Percentiles rank a stretch among this genome's conserved stretches.
phyloP scores from a whole-genome alignment of 92 coral and sea anemone species.

The Nematostella vectensis region DNA sequence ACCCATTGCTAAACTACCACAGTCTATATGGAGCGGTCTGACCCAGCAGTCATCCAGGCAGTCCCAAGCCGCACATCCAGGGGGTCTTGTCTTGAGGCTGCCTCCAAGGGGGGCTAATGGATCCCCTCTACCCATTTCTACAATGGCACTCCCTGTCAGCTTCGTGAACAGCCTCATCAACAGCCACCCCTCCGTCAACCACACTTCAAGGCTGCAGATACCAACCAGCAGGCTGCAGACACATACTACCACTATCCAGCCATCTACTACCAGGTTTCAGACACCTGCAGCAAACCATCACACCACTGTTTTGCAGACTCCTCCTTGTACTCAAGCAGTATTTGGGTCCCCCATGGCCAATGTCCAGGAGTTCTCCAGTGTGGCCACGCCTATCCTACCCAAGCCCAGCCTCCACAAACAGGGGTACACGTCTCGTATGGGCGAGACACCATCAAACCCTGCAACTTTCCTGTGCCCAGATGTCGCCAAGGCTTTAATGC shows the following conservation, averaged over 20 bases:
- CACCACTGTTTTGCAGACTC: too few relatives aligned
- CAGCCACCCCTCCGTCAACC: background rate
- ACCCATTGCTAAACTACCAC: too few relatives aligned
- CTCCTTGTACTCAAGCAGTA: background rate
- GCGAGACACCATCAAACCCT: conserved; percentile 13
- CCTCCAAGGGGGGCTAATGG: too few relatives aligned
- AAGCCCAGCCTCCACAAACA: conserved; percentile 11
- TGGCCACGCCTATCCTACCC: conserved; percentile 25
- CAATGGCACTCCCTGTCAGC: conserved; percentile 1
- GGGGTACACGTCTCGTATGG: conserved; percentile 2
- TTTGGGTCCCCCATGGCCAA: conserved; percentile 2
- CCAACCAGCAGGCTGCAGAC: background rate
- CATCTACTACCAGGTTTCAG: too few relatives aligned
- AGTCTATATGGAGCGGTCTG: too few relatives aligned
- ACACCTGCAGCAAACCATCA: too few relatives aligned
- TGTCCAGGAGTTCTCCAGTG: too few relatives aligned
- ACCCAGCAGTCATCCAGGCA: too few relatives aligned
- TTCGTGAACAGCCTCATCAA: background rate
- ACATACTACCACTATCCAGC: too few relatives aligned
- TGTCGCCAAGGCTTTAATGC: conserved; percentile 18
- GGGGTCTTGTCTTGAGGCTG: too few relatives aligned
- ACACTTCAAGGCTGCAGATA: background rate
- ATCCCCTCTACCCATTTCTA: background rate
- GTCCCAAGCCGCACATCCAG: too few relatives aligned
- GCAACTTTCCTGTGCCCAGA: conserved; percentile 13